Conservation (phyloP, 1,140 invertebrate species). For the Bombus huntii region DNA sequence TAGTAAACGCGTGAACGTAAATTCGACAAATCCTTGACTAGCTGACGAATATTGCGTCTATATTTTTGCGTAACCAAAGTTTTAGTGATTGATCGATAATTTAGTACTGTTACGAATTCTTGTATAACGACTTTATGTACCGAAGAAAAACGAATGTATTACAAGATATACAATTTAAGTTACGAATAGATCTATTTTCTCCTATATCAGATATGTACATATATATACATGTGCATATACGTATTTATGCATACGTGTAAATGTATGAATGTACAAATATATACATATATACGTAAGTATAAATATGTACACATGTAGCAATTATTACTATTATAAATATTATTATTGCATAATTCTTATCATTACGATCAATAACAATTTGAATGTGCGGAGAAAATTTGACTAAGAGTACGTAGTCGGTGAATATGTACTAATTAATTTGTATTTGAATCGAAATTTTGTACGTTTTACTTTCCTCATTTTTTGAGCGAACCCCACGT, state of each 20-base stretch:
- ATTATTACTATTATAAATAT: background rate
- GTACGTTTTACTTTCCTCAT: background rate
- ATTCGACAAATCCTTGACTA: constrained; percentile 44
- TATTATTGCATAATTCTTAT: background rate
- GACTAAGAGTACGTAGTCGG: constrained; percentile 22
- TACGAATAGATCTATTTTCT: constrained; percentile 76
- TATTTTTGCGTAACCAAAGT: constrained; percentile 82
- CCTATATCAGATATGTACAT: constrained; percentile 36
- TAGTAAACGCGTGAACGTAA: constrained; percentile 29
- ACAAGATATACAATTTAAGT: constrained; percentile 41
- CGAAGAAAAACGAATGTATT: constrained; percentile 34
- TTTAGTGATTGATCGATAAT: constrained; percentile 69
- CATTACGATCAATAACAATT: constrained; percentile 47
- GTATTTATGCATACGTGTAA: background rate
- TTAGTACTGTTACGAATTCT: constrained; percentile 49
- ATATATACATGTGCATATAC: constrained; percentile 14
- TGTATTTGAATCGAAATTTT: constrained; percentile 44
- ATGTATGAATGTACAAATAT: background rate
- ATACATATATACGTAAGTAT: background rate
- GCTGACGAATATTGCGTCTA: constrained; percentile 73
- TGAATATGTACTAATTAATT: constrained; percentile 5
- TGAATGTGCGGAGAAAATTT: constrained; percentile 61
- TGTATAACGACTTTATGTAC: constrained; percentile 51
- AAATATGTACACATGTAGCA: background rate
- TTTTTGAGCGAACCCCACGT: constrained; percentile 31